These are phyloP conservation scores for Sturnus vulgaris DNA, from an alignment of 2,113 vertebrate genomes.

Conservation along the genomic window DNA sequence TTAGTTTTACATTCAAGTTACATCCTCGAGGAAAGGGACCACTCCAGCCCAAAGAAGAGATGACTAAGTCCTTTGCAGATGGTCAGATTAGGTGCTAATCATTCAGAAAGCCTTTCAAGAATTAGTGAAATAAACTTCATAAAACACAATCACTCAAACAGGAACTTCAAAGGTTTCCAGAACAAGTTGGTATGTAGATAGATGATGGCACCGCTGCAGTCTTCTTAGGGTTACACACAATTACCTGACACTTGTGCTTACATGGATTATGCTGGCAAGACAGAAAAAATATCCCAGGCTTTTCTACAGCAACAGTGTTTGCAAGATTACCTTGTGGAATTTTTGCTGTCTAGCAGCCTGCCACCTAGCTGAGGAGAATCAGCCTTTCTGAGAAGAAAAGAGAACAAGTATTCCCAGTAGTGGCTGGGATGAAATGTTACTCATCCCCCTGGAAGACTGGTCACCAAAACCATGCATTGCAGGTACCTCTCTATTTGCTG, in stretches of 20 bases:
- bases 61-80: neutral
- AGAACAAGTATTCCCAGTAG: neutral
- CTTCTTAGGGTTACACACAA: neutral
- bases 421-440: neutral
- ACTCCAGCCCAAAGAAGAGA: neutral
- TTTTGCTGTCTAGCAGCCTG: neutral
- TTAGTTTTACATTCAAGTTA: neutral
- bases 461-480: neutral
- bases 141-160: neutral
- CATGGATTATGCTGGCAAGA: neutral
- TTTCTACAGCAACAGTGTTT: neutral
- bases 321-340: neutral
- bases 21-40: rapidly evolving
- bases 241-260: neutral
- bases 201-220: neutral
- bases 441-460: neutral
- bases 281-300: neutral
- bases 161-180: neutral
- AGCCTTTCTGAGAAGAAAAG: neutral
- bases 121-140: neutral
- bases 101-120: neutral
- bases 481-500: neutral
- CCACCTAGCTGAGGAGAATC: neutral
- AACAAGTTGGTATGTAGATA: neutral
- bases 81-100: neutral